Evolutionary conservation across 1,140 invertebrate species (phyloP).

Genomic region (Lasioglossum albipes): DNA sequence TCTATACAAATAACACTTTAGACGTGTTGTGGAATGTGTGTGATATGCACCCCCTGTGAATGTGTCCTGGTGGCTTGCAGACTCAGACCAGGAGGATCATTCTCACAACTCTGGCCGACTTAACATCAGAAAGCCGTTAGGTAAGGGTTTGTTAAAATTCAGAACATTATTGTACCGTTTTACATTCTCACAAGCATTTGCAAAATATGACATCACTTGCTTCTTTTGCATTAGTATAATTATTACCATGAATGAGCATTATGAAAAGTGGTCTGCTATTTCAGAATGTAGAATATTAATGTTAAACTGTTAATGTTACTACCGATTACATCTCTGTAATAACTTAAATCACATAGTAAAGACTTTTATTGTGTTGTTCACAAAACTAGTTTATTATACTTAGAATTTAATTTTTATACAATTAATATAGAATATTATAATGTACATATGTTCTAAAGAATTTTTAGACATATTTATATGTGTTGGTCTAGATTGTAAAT

Average conservation of each 20-base stretch:
- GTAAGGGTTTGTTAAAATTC: slow-evolving; percentile 69
- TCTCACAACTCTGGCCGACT: slow-evolving; percentile 75
- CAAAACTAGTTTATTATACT: slow-evolving; percentile 1
- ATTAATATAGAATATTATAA: not conserved
- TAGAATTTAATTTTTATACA: not conserved
- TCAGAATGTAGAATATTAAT: slow-evolving; percentile 16
- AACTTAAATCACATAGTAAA: not conserved
- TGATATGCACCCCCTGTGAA: slow-evolving; percentile 78
- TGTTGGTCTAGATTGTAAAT: slow-evolving; percentile 19
- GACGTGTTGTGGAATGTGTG: slow-evolving; percentile 79
- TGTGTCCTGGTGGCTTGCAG: slow-evolving; percentile 79
- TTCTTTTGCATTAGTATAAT: slow-evolving; percentile 25
- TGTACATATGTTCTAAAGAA: not conserved
- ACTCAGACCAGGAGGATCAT: slow-evolving; percentile 82
- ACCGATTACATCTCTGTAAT: slow-evolving; percentile 5
- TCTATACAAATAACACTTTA: slow-evolving; percentile 72
- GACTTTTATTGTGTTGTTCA: not conserved
- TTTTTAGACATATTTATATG: slow-evolving; percentile 3
- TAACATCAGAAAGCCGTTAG: slow-evolving; percentile 80
- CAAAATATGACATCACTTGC: slow-evolving; percentile 31
- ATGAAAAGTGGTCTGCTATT: slow-evolving; percentile 14
- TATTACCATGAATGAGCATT: slow-evolving; percentile 7
- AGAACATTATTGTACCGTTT: slow-evolving; percentile 11
- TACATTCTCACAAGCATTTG: slow-evolving; percentile 33
- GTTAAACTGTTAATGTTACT: not conserved